Conservation (phyloP, 2,888 invertebrate species). For the Ditula angustiorana region DNA sequence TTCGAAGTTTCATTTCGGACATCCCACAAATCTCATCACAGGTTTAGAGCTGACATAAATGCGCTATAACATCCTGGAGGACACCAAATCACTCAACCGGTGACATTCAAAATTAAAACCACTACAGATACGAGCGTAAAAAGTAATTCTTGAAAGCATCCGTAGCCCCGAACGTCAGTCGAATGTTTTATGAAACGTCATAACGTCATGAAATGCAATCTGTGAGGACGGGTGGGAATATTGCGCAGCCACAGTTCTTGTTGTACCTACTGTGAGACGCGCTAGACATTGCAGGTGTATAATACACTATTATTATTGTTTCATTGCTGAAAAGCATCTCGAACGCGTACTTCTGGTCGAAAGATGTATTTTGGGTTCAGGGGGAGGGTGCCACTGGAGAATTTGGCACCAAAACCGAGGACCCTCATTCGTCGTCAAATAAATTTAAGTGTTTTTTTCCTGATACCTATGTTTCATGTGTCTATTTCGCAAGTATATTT, state of each 20-base stretch:
- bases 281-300: not conserved
- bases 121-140: not conserved
- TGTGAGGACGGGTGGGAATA: slow-evolving; percentile 58
- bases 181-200: slow-evolving; percentile 65
- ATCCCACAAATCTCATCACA: not conserved
- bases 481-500: too few relatives aligned
- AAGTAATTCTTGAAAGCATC: slow-evolving; percentile 10
- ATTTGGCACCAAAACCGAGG: too few relatives aligned
- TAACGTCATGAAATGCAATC: slow-evolving; percentile 68
- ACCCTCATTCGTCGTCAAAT: too few relatives aligned
- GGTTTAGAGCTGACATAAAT: not conserved
- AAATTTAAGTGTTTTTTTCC: too few relatives aligned
- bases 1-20: not conserved
- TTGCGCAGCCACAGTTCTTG: slow-evolving; percentile 52
- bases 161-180: slow-evolving; percentile 49
- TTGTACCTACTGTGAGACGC: not conserved
- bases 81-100: not conserved
- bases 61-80: not conserved
- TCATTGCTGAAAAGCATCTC: too few relatives aligned
- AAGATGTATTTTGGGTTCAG: too few relatives aligned
- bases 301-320: too few relatives aligned
- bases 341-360: too few relatives aligned
- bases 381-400: too few relatives aligned
- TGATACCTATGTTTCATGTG: too few relatives aligned
- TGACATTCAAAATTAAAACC: slow-evolving; percentile 16